Percentiles rank a stretch among this genome's conserved stretches.
phyloP scores from a whole-genome alignment of 2,888 invertebrate species.

The Stratiomys singularior region DNA sequence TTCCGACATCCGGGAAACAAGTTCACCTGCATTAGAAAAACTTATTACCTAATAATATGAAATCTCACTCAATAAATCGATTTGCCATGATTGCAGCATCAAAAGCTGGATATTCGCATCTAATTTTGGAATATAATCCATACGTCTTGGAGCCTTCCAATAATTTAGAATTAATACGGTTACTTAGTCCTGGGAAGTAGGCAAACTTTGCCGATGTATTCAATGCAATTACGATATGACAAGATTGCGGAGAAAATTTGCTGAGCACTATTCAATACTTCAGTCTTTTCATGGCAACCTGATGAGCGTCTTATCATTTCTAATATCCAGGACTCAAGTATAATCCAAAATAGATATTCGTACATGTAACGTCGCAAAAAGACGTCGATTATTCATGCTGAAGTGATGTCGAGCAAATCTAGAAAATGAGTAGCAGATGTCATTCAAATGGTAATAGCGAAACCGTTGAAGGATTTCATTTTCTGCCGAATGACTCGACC shows the following conservation, averaged over 20 bases:
- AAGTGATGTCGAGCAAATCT: constrained; percentile 6
- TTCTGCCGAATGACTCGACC: constrained; percentile 25
- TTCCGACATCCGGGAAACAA: too few species aligned
- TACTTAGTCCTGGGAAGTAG: constrained; percentile 1
- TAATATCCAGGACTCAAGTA: not conserved
- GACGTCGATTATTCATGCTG: not conserved
- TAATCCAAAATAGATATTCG: not conserved
- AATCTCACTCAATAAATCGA: too few species aligned
- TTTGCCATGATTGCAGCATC: too few species aligned
- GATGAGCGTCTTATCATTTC: not conserved
- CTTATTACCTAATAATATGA: too few species aligned
- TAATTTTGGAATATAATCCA: not conserved
- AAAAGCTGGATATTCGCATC: not conserved
- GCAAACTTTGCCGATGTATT: constrained; percentile 8
- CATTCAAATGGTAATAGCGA: constrained; percentile 42
- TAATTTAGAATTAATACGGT: constrained; percentile 13
- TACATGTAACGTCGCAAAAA: not conserved
- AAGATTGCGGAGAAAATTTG: constrained; percentile 35
- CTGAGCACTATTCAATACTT: constrained; percentile 34
- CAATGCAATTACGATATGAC: constrained; percentile 18
- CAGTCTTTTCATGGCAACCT: not conserved
- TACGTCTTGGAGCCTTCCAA: not conserved
- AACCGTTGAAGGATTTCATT: constrained; percentile 40
- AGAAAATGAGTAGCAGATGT: constrained; percentile 27
- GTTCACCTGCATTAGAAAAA: too few species aligned